phyloP scores from a whole-genome alignment of 2,797 vertebrate species.

The Choloepus didactylus region DNA sequence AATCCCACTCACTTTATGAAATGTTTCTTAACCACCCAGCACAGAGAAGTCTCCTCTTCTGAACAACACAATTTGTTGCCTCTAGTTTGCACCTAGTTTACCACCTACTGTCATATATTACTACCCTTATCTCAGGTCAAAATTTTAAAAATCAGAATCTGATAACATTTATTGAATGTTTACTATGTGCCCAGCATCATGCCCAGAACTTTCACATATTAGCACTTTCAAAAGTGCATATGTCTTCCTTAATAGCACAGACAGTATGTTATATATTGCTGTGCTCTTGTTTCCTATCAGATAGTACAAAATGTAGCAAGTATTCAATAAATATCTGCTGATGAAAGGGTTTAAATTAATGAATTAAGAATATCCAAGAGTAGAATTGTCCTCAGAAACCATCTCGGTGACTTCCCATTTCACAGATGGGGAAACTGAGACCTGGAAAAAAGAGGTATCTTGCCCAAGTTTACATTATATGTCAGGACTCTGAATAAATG shows the following conservation, averaged over 20 bases:
- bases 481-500: neutral
- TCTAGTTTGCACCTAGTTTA: neutral
- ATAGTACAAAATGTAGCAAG: neutral
- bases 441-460: neutral
- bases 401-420: neutral
- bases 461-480: neutral
- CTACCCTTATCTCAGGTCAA: neutral
- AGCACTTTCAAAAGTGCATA: neutral
- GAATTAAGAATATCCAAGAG: neutral
- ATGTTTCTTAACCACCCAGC: neutral
- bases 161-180: neutral
- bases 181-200: neutral
- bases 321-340: neutral
- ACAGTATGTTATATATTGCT: neutral
- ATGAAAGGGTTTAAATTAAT: conserved; percentile 8
- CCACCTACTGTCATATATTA: neutral
- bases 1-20: neutral
- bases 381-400: neutral
- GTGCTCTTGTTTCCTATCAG: neutral
- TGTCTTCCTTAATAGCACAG: neutral
- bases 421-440: neutral
- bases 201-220: neutral
- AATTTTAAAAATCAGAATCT: neutral
- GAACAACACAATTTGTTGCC: neutral
- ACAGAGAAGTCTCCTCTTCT: neutral